Conservation (phyloP, 1,140 invertebrate genomes). For the Polypedilum pembai region DNA sequence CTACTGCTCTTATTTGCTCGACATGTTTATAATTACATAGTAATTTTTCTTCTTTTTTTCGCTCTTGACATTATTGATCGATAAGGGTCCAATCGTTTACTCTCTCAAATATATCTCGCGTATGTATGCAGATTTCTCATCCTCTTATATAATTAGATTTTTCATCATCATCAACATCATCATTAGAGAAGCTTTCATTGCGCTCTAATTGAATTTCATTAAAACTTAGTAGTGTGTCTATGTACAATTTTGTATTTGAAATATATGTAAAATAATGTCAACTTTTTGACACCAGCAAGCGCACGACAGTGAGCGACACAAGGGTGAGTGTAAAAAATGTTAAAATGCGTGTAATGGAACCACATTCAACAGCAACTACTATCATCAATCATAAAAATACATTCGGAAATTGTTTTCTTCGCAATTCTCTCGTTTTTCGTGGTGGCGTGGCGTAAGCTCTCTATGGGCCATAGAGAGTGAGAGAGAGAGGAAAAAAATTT, state of each 20-base stretch:
- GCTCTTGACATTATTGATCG: no score
- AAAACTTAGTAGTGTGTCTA: no score
- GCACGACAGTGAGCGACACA: not conserved
- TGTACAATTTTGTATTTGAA: no score
- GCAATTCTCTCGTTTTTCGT: not conserved
- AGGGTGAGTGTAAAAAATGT: not conserved
- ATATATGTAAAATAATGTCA: slow-evolving; percentile 14
- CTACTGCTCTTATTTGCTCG: not conserved
- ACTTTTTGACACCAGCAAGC: not conserved
- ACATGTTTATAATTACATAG: not conserved
- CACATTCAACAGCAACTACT: not conserved
- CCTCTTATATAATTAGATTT: no score
- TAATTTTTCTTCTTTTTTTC: no score
- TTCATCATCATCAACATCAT: no score
- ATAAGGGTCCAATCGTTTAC: no score
- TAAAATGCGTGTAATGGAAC: slow-evolving; percentile 11
- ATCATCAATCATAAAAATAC: slow-evolving; percentile 5
- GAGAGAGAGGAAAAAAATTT: no score
- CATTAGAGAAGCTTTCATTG: no score
- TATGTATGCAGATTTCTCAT: no score
- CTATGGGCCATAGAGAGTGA: not conserved
- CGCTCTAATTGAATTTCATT: no score
- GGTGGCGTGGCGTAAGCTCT: not conserved
- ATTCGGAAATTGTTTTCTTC: slow-evolving; percentile 17
- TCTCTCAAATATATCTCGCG: no score